These are phyloP conservation scores for Meriones psammophilus DNA, from an alignment of 2,797 vertebrate species.

Conservation along the genomic window DNA sequence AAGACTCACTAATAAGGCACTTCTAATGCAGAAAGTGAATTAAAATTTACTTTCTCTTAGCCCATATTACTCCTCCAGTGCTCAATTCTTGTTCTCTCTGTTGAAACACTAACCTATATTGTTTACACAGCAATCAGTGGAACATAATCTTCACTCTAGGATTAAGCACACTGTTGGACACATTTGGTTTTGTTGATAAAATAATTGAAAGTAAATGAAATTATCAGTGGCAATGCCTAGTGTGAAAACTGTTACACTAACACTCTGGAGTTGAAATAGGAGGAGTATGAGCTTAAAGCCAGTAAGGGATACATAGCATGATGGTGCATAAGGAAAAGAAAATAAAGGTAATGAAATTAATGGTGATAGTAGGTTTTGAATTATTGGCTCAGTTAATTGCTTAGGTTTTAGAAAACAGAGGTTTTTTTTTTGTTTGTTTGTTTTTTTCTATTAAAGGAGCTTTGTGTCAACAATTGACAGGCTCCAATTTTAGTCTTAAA, in stretches of 20 bases:
- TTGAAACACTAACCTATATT: background rate
- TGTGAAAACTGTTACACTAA: background rate
- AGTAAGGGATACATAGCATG: background rate
- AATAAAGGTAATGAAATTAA: background rate
- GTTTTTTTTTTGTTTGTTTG: rapidly evolving
- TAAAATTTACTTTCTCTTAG: background rate
- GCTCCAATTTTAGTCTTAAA: too few species aligned
- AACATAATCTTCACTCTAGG: background rate
- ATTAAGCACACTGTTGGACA: background rate
- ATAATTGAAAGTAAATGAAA: background rate
- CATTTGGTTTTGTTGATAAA: background rate
- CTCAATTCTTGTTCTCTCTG: background rate
- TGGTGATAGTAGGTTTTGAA: too few species aligned
- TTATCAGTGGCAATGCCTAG: background rate
- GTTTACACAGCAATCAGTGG: background rate
- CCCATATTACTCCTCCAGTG: background rate
- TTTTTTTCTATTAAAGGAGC: background rate
- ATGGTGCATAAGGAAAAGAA: background rate
- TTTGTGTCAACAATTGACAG: background rate
- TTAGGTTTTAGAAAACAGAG: background rate
- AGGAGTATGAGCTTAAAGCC: background rate
- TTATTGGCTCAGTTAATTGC: too few species aligned
- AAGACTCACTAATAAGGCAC: background rate
- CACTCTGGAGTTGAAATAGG: background rate
- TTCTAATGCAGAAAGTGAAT: background rate